These are phyloP conservation scores for Aspidiotus rigidus DNA, from an alignment of 2,888 invertebrate genomes.

Conservation along the genomic window DNA sequence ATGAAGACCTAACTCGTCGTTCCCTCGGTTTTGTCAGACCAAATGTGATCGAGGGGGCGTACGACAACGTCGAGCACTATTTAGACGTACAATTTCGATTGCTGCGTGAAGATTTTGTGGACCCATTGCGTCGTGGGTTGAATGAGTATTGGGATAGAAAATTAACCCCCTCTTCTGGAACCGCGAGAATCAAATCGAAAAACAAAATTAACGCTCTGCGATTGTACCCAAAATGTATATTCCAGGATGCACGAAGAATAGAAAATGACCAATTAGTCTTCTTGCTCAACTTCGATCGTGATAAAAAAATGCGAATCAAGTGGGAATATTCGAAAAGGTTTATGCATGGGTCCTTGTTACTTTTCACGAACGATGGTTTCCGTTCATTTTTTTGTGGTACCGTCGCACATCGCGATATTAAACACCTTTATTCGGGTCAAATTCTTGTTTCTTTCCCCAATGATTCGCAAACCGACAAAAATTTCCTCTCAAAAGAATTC, in stretches of 20 bases:
- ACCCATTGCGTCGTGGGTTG: constrained; percentile 58
- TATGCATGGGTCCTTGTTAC: constrained; percentile 63
- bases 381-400: constrained; percentile 58
- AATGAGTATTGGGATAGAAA: not conserved
- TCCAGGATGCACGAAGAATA: too few species aligned
- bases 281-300: constrained; percentile 32
- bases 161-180: too few species aligned
- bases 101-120: constrained; percentile 68
- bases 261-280: too few species aligned
- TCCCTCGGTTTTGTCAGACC: constrained; percentile 48
- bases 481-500: not conserved
- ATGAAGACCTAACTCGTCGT: too few species aligned
- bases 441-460: constrained; percentile 17
- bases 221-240: too few species aligned
- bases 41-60: constrained; percentile 54
- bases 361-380: constrained; percentile 62
- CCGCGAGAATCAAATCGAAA: constrained; percentile 6
- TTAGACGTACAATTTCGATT: constrained; percentile 69
- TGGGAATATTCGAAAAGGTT: constrained; percentile 52
- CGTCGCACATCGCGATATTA: constrained; percentile 50
- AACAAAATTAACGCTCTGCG: too few species aligned
- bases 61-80: too few species aligned
- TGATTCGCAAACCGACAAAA: not conserved
- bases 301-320: constrained; percentile 41
- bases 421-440: constrained; percentile 19